These are phyloP conservation scores for Phymorhynchus buccinoides DNA, from an alignment of 1,140 invertebrate genomes.

Conservation along the genomic window DNA sequence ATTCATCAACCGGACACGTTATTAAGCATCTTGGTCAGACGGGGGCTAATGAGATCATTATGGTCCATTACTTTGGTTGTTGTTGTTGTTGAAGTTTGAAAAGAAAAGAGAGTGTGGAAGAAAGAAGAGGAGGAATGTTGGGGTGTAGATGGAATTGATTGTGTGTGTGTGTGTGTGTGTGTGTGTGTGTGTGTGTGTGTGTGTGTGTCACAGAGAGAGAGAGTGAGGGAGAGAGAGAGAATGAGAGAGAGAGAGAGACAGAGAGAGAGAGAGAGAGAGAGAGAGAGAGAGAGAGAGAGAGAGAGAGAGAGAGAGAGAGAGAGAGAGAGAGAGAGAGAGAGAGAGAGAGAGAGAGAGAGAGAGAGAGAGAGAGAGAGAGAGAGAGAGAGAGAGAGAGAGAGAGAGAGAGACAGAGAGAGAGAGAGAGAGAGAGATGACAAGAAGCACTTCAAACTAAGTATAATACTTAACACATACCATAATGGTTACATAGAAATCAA, in stretches of 20 bases:
- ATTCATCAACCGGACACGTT: too few relatives aligned
- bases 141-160: background rate
- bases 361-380: background rate
- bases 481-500: too few relatives aligned
- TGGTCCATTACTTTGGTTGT: too few relatives aligned
- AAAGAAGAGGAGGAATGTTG: background rate
- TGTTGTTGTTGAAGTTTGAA: too few relatives aligned
- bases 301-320: background rate
- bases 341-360: background rate
- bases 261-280: background rate
- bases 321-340: background rate
- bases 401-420: background rate
- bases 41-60: too few relatives aligned
- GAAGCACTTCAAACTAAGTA: background rate
- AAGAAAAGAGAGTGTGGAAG: too few relatives aligned
- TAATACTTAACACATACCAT: too few relatives aligned
- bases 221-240: background rate
- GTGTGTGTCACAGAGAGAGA: background rate
- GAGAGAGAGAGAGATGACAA: background rate
- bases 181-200: background rate
- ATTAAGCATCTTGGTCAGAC: too few relatives aligned
- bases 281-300: background rate
- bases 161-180: slow-evolving; percentile 2
- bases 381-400: background rate
- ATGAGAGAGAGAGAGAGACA: background rate